Evolutionary conservation across 1,140 invertebrate genomes (phyloP).

Genomic region (Stegodyphus mimosarum): DNA sequence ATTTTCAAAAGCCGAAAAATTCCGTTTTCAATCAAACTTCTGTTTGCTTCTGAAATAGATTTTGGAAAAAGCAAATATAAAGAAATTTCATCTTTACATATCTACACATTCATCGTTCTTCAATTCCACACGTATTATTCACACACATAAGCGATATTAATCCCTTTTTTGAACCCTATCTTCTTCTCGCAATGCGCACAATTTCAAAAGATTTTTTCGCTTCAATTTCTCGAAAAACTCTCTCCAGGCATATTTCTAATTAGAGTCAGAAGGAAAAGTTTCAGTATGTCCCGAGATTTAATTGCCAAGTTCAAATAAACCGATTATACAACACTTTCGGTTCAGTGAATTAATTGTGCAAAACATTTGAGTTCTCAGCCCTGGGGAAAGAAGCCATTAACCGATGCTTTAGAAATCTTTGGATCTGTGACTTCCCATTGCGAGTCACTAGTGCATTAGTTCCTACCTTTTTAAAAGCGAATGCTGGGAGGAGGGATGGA

Average conservation of each 20-base stretch:
- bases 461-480: conserved; percentile 38
- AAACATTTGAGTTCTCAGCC: conserved; percentile 47
- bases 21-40: too few species aligned
- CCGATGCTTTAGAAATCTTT: conserved; percentile 44
- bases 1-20: too few species aligned
- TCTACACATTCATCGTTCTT: too few species aligned
- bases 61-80: too few species aligned
- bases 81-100: too few species aligned
- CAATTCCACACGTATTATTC: too few species aligned
- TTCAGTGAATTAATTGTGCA: conserved; percentile 56
- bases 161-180: neutral
- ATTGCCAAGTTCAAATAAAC: conserved; percentile 52
- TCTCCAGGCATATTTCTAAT: conserved; percentile 55
- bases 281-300: conserved; percentile 39
- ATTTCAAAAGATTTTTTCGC: neutral
- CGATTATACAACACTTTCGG: conserved; percentile 40
- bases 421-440: neutral
- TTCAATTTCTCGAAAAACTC: neutral
- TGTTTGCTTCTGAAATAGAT: too few species aligned
- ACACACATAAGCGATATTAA: too few species aligned
- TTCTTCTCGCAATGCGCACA: conserved; percentile 2
- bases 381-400: conserved; percentile 41
- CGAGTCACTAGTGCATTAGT: conserved; percentile 29
- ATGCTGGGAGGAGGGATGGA: neutral
- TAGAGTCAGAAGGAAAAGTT: conserved; percentile 40